Base-by-base conservation (phyloP, 2,888 invertebrate species). In the Junonia oenone region DNA sequence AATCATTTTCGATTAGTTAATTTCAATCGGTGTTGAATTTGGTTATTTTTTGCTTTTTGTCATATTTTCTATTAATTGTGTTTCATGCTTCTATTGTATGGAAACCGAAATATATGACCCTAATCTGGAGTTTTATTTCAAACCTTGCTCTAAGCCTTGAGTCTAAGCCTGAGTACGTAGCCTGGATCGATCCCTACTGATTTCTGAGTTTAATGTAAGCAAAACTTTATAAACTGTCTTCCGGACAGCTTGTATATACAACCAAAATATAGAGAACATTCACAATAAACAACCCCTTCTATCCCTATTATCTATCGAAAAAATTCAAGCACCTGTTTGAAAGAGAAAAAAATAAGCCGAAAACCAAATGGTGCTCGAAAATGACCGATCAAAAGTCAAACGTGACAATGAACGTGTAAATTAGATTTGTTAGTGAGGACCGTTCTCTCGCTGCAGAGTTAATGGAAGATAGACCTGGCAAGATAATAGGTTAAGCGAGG, bases 401-500 rank as follows among this genome's bases (percentile, higher is more conserved):
- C 81, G 78, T 78, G 78, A 72, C 76, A 77, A 75, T 75, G 72
- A 78, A 74, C 68, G 70, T 62, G 60, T 73, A 84, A 85, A 86
- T 86, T 86, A 85, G 86, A 85, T 86, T 86, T 83, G 86, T 86
- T 86, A 86, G 83, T 66, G 71, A 56, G 58, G 59, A 40, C 11
- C 13, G 26, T 9, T 22, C 26, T 26, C 43, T 33, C n/a, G n/a
- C 31, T 33, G n/a, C 11, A 33, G 31, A 33, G 3, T 33, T 33
- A 11, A n/a, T n/a, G n/a, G 0, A 9, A 4, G 2, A n/a, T n/a
- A 33, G 31, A 33, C 2, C n/a, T 33, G 31, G n/a, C 31, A 11
- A 33, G 11, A 9, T 33, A 1, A 33, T 4, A 0, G n/a, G 2
- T 33, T 33, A n/a, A n/a, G 11, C 3, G 31, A n/a, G 43, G 2